Percentiles rank a stretch among this genome's conserved stretches.
phyloP scores from a whole-genome alignment of 2,888 invertebrate species.

The Heteropelma amictum region DNA sequence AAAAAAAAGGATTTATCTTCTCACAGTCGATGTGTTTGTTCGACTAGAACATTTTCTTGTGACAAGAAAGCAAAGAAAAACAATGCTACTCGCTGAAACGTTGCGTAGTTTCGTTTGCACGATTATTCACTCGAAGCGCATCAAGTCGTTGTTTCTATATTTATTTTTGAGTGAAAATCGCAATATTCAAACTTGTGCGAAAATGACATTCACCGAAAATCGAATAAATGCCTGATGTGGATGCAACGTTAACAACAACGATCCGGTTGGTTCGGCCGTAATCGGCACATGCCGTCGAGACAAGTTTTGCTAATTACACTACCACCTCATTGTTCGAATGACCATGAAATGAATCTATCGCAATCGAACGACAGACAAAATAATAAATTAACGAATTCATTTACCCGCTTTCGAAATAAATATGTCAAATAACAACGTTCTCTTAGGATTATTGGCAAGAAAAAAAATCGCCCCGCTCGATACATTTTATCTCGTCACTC shows the following conservation, averaged over 20 bases:
- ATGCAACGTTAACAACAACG: neutral
- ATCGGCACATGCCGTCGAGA: neutral
- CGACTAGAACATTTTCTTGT: slow-evolving; percentile 22
- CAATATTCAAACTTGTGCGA: neutral
- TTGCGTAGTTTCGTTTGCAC: neutral
- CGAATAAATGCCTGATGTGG: slow-evolving; percentile 2
- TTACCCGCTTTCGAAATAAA: slow-evolving; percentile 30
- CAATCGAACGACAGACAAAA: slow-evolving; percentile 7
- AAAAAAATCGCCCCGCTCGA: slow-evolving; percentile 23
- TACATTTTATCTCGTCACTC: neutral
- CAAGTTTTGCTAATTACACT: too few species aligned
- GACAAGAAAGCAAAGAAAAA: neutral
- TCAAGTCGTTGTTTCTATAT: too few species aligned
- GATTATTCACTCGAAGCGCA: neutral
- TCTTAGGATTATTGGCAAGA: slow-evolving; percentile 24
- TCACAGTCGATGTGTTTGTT: slow-evolving; percentile 15
- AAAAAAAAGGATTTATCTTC: neutral
- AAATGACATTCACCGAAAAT: neutral
- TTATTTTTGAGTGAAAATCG: slow-evolving; percentile 3
- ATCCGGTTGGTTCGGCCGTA: neutral
- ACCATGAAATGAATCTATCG: slow-evolving; percentile 14
- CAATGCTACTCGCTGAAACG: neutral
- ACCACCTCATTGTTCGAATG: too few species aligned
- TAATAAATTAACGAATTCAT: slow-evolving; percentile 10
- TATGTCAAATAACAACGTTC: slow-evolving; percentile 16